Base-by-base conservation (phyloP, 53 echinoderm and acorn worm species). In the Stichopus horrens region DNA sequence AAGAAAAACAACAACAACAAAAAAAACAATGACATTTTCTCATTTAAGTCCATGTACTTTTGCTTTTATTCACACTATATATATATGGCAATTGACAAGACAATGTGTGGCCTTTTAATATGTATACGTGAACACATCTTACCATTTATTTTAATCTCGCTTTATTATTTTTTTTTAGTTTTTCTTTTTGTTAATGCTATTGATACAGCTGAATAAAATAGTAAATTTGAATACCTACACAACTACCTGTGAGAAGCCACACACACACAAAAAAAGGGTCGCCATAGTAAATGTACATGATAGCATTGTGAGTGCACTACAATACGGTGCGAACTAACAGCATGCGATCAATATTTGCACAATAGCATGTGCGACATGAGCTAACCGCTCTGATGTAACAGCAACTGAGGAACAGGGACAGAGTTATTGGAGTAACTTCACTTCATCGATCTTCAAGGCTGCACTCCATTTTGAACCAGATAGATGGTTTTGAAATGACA, bases 31-130 rank as follows among this genome's bases (percentile, higher is more conserved):
- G 71, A 71, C 71, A 71, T 71, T 20, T 71, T 71, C 37, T 63
- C 7, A 71, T n/a, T 71, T 7, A 71, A 71, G 18, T 71, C 85
- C 85, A 85, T 85, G 85, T 85, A 85, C 85, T 85, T 75, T 87
- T 74, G 18, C 74, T 75, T 87, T 87, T 87, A 87, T 87, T 87
- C 87, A 87, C 87, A 87, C 75, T 87, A 87, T 87, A 87, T 87
- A 87, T 87, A 87, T 63, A 87, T 87, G 87, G 87, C 87, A 87
- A 87, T 57, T 55, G 75, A 87, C 75, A 87, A 74, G 75, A 74
- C 75, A 87, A 18, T 55, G 56, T 74, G 87, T 87, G 87, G 87
- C 87, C 87, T 87, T 87, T 85, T 85, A 63, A 85, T 85, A 67
- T 85, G 67, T 85, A 85, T 85, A 85, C 59, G 67, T 67, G 59